Conservation (phyloP, 2,113 vertebrate genomes). For the Irena cyanogastra region DNA sequence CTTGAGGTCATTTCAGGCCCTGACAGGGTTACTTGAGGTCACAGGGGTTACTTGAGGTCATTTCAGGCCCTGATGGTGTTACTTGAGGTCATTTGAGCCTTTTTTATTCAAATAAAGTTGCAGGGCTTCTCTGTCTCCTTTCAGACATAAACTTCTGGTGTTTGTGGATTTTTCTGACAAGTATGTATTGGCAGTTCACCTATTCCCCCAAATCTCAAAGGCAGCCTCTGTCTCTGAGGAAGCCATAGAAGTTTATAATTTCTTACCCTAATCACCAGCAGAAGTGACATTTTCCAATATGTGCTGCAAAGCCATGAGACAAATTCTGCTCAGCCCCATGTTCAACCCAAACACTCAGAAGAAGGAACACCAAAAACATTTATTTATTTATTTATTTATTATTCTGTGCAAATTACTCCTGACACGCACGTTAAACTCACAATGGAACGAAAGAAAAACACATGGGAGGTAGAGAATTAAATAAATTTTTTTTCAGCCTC, state of each 20-base stretch:
- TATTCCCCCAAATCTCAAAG: neutral
- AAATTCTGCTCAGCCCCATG: neutral
- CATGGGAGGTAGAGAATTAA: neutral
- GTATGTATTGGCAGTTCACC: neutral
- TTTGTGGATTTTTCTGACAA: neutral
- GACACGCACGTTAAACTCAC: rapidly evolving
- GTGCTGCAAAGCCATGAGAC: neutral
- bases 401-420: neutral
- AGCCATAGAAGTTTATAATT: neutral
- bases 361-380: neutral
- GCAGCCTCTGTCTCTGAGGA: neutral
- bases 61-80: too few relatives aligned
- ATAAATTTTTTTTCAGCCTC: neutral
- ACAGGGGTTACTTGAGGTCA: neutral
- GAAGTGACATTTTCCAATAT: neutral
- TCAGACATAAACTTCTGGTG: too few relatives aligned
- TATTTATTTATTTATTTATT: neutral
- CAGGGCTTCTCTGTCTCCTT: too few relatives aligned
- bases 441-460: neutral
- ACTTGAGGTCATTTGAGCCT: too few relatives aligned
- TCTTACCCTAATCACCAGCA: neutral
- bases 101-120: neutral
- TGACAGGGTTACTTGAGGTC: neutral
- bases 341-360: neutral
- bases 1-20: neutral